These are phyloP conservation scores for Lordiphosa stackelbergi DNA, from an alignment of 1,140 invertebrate species.

Conservation along the genomic window DNA sequence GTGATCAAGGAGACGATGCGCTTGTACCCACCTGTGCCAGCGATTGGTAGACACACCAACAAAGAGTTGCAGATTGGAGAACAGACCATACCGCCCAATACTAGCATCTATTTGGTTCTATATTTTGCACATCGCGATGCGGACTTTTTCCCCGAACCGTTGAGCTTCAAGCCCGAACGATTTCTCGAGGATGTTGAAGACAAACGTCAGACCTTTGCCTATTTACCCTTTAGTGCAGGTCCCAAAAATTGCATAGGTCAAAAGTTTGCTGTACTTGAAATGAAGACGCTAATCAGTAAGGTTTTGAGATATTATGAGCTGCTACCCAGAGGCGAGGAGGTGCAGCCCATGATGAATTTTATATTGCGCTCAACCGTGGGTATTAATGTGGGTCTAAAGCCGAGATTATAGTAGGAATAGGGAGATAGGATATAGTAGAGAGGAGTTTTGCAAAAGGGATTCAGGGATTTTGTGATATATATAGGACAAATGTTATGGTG, in stretches of 20 bases:
- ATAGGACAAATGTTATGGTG: constrained; percentile 1
- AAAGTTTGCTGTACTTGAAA: constrained; percentile 87
- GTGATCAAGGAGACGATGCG: constrained; percentile 79
- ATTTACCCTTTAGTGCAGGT: constrained; percentile 83
- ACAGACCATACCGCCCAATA: constrained; percentile 43
- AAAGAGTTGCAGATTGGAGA: constrained; percentile 62
- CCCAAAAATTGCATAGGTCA: constrained; percentile 84
- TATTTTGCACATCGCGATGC: constrained; percentile 61
- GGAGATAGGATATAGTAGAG: background rate
- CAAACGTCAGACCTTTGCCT: constrained; percentile 78
- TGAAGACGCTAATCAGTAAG: constrained; percentile 83
- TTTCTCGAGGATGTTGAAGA: constrained; percentile 78
- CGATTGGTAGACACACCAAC: constrained; percentile 77
- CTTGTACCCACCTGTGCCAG: constrained; percentile 80
- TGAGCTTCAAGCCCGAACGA: constrained; percentile 82
- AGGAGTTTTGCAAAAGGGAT: background rate
- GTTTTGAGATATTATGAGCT: constrained; percentile 82
- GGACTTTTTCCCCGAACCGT: constrained; percentile 48
- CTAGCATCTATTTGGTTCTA: constrained; percentile 68
- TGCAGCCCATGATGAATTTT: constrained; percentile 56
- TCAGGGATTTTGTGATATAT: constrained; percentile 16
- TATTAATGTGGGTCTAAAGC: constrained; percentile 40
- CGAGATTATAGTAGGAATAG: constrained; percentile 13
- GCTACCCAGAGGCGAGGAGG: constrained; percentile 37
- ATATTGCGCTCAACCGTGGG: constrained; percentile 46